A percentile compares a stretch with the other conserved stretches of the same genome.
phyloP scores from a whole-genome alignment of 2,888 invertebrate genomes.

The Rhyacophila evoluta region DNA sequence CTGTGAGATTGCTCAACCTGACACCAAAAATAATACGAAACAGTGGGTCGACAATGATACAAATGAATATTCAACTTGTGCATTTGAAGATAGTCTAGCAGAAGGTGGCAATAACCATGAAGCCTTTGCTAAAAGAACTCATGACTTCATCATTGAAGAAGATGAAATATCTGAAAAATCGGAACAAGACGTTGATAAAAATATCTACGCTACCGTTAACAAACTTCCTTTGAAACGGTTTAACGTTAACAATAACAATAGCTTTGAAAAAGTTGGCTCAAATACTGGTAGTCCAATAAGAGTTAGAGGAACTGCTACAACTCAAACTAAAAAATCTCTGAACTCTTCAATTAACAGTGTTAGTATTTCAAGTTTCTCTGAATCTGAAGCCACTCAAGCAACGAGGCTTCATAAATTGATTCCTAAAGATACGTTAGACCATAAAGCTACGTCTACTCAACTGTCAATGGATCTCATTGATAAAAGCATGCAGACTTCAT shows the following conservation, averaged over 20 bases:
- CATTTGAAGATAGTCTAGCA: slow-evolving; percentile 63
- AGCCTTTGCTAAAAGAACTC: slow-evolving; percentile 57
- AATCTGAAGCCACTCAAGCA: slow-evolving; percentile 69
- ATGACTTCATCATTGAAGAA: slow-evolving; percentile 70
- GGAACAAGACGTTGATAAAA: slow-evolving; percentile 64
- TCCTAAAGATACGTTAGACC: slow-evolving; percentile 63
- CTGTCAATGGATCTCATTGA: slow-evolving; percentile 73
- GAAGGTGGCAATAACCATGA: slow-evolving; percentile 64
- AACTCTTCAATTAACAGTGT: slow-evolving; percentile 69
- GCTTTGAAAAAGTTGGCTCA: slow-evolving; percentile 64
- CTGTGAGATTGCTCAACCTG: slow-evolving; percentile 56
- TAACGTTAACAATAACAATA: slow-evolving; percentile 68
- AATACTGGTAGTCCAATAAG: slow-evolving; percentile 60
- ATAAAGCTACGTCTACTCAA: slow-evolving; percentile 69
- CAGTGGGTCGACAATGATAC: slow-evolving; percentile 51
- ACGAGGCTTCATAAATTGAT: slow-evolving; percentile 65
- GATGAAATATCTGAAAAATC: slow-evolving; percentile 67
- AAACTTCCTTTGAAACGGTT: slow-evolving; percentile 65
- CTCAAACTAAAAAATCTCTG: slow-evolving; percentile 62
- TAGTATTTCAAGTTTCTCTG: slow-evolving; percentile 70
- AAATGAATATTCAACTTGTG: slow-evolving; percentile 55
- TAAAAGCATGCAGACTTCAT: slow-evolving; percentile 82
- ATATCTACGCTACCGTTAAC: slow-evolving; percentile 68
- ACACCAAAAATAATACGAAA: slow-evolving; percentile 59
- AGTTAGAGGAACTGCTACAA: slow-evolving; percentile 54